Conservation (phyloP, 2,888 invertebrate genomes). For the Chrysolina oricalcia region DNA sequence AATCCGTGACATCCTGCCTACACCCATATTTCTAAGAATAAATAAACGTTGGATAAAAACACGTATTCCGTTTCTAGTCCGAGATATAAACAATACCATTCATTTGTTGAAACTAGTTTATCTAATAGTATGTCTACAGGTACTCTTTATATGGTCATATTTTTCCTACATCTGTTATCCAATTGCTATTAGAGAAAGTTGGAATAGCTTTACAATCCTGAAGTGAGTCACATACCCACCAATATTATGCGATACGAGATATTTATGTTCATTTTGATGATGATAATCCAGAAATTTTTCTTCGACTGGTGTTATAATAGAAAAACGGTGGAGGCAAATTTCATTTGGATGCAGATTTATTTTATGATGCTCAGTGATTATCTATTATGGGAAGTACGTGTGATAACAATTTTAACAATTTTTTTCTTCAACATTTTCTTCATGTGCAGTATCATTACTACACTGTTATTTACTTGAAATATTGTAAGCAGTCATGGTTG, state of each 20-base stretch:
- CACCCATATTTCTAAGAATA: constrained; percentile 7
- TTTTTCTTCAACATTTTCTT: no score
- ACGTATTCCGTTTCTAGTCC: background rate
- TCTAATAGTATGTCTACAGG: constrained; percentile 6
- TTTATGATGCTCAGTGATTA: no score
- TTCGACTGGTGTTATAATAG: no score
- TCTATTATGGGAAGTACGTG: no score
- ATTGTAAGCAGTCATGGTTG: no score
- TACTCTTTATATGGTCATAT: constrained; percentile 22
- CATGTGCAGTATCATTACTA: no score
- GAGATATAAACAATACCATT: constrained; percentile 27
- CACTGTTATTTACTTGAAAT: no score
- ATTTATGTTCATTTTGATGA: background rate
- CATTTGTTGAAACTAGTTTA: constrained; percentile 13
- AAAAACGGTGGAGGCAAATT: no score
- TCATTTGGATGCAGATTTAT: no score
- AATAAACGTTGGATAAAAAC: background rate
- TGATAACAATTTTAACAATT: no score
- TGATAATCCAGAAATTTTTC: no score
- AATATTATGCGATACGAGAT: background rate
- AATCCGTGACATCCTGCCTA: constrained; percentile 11
- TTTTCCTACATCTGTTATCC: constrained; percentile 20
- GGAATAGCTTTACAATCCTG: background rate
- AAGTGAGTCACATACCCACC: background rate
- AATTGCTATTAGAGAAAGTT: constrained; percentile 30